These are phyloP conservation scores for Trematocara macrostoma DNA, from an alignment of 2,113 vertebrate species.

Conservation along the genomic window DNA sequence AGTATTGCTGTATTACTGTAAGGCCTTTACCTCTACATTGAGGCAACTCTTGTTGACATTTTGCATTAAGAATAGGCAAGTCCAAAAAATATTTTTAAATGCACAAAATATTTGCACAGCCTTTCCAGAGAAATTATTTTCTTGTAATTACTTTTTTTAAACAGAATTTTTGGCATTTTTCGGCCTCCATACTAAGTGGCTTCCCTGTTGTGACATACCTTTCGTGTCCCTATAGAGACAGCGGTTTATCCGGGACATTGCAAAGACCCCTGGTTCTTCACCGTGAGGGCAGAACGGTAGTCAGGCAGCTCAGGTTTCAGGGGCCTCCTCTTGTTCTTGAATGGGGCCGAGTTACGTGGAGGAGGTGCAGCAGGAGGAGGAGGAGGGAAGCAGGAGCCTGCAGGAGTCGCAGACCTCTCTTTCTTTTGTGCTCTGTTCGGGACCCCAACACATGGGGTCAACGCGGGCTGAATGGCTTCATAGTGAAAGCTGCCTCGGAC, in stretches of 20 bases:
- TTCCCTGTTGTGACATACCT: background rate
- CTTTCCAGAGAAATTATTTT: background rate
- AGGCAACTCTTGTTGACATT: background rate
- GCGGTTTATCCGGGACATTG: background rate
- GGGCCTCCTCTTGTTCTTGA: conserved; percentile 46
- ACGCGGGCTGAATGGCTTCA: conserved; percentile 28
- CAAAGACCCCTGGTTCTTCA: background rate
- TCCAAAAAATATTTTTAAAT: background rate
- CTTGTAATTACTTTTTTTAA: background rate
- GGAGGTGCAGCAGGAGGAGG: conserved; percentile 23
- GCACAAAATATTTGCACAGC: background rate
- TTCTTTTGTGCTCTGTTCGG: conserved; percentile 39
- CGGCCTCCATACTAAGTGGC: background rate
- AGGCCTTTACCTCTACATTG: background rate
- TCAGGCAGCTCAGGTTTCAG: conserved; percentile 63
- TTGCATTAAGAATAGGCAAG: background rate
- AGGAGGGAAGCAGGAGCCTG: conserved; percentile 12
- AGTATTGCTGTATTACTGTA: background rate
- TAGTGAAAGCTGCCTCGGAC: conserved; percentile 2
- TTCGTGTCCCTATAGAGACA: background rate
- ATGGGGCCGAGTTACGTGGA: conserved; percentile 48
- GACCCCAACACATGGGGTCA: conserved; percentile 60
- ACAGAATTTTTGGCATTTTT: background rate
- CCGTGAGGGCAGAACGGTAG: conserved; percentile 31
- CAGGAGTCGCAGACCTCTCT: background rate